phyloP scores from a whole-genome alignment of 2,888 invertebrate genomes.

The Muschampia plurimacula region DNA sequence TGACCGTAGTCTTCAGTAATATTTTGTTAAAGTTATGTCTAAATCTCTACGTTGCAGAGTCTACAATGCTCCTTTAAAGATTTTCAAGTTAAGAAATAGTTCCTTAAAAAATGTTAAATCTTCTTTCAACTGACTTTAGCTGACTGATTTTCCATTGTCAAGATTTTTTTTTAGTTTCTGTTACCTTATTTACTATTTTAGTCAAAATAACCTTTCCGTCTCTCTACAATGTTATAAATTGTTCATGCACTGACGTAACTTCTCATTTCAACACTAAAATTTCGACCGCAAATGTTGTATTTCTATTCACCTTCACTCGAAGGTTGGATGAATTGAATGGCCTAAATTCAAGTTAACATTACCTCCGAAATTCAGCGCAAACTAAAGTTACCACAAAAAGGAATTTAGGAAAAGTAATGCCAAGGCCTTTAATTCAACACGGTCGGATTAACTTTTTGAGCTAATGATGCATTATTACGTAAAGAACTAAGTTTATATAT shows the following conservation, averaged over 20 bases:
- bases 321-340: constrained; percentile 16
- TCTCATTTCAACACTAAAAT: background rate
- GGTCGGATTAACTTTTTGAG: background rate
- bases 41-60: too few species aligned
- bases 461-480: background rate
- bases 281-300: constrained; percentile 2
- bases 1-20: too few species aligned
- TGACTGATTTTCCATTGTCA: too few species aligned
- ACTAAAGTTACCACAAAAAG: constrained; percentile 14
- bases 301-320: constrained; percentile 20
- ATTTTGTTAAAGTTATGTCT: too few species aligned
- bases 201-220: too few species aligned
- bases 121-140: too few species aligned
- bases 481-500: background rate
- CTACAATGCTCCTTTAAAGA: too few species aligned
- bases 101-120: too few species aligned
- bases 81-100: too few species aligned
- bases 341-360: constrained; percentile 31
- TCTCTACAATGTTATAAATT: background rate
- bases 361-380: constrained; percentile 15
- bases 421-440: background rate
- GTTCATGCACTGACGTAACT: background rate
- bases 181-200: too few species aligned
- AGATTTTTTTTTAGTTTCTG: too few species aligned
- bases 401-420: background rate